A percentile compares a stretch with the other conserved stretches of the same genome.
Evolutionary conservation across 2,888 invertebrate species (phyloP).

Genomic region (Patella depressa): DNA sequence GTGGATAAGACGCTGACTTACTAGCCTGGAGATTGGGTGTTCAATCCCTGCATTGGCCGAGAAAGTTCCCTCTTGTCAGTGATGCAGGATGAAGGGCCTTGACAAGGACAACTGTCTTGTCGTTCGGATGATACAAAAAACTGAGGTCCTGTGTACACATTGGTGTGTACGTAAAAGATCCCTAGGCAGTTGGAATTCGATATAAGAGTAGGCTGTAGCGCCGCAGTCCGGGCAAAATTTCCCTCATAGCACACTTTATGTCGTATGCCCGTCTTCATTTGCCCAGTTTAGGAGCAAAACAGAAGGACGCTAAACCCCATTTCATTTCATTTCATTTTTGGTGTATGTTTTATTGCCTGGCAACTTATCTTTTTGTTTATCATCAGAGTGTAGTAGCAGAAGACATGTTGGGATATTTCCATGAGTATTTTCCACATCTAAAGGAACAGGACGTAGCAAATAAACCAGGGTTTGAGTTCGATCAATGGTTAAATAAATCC

Average conservation of each 20-base stretch:
- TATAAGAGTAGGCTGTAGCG: neutral
- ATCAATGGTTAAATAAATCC: slow-evolving; percentile 41
- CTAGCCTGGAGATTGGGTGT: too few species aligned
- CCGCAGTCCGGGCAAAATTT: neutral
- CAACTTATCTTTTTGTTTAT: neutral
- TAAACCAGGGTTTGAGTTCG: slow-evolving; percentile 43
- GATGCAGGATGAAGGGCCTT: too few species aligned
- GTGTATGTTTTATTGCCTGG: neutral
- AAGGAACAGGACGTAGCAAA: slow-evolving; percentile 23
- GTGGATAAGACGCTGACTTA: too few species aligned
- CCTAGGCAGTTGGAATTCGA: neutral
- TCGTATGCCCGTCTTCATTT: neutral
- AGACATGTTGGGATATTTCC: slow-evolving; percentile 40
- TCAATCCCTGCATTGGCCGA: too few species aligned
- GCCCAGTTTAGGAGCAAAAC: too few species aligned
- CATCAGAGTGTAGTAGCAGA: slow-evolving; percentile 39
- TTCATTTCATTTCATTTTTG: neutral
- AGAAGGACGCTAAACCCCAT: neutral
- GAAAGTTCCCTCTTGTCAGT: too few species aligned
- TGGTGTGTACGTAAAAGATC: neutral
- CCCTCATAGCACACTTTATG: neutral
- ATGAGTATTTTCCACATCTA: slow-evolving; percentile 39
- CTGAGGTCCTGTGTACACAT: too few species aligned
- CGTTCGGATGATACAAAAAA: too few species aligned
- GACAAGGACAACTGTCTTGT: too few species aligned